Base-by-base conservation (phyloP, 2,888 invertebrate genomes). In the Scrobipalpa costella region DNA sequence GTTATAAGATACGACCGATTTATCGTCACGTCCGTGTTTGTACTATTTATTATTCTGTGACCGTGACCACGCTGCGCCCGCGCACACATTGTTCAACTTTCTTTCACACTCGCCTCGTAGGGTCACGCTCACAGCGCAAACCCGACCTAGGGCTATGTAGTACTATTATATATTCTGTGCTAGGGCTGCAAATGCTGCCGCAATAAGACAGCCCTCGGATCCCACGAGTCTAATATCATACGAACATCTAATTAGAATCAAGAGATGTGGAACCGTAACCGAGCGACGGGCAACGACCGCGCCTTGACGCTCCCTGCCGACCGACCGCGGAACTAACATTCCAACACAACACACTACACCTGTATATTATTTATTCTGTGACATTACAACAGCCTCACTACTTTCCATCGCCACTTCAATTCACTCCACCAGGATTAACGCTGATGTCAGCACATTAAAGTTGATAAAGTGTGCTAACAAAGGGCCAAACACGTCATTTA, bases 51-150 rank as follows among this genome's bases (percentile, higher is more conserved):
- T 19, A 19, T 27, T 52, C 52, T 19, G 11, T 34, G 62, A 33
- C 62, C 57, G 57, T 61, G 61, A 19, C 34, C 44, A 44, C 15
- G 44, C n/a, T n/a, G 44, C 44, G 44, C 44, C 61, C 62, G 62
- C 63, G 63, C 52, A 64, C 58, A 64, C 62, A 13, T 62, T 63
- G 64, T 64, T 71, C 75, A 76, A 76, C 73, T 44, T 44, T 44
- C 44, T 44, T 44, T 44, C 44, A 44, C 44, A 15, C 17, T 17
- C 17, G 17, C 9, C 49, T 49, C 49, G 11, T 1, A 17, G 15
- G 19, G 19, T 11, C 8, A 11, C 38, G 17, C 17, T 21, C 19
- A 49, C 49, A 8, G 17, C 49, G 21, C 17, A 17, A 49, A 21
- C 19, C 21, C 49, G 17, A 21, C 50, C 27, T 5, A 27, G 27